Conservation (phyloP, 2,888 invertebrate genomes). For the Heteromyza rotundicornis region DNA sequence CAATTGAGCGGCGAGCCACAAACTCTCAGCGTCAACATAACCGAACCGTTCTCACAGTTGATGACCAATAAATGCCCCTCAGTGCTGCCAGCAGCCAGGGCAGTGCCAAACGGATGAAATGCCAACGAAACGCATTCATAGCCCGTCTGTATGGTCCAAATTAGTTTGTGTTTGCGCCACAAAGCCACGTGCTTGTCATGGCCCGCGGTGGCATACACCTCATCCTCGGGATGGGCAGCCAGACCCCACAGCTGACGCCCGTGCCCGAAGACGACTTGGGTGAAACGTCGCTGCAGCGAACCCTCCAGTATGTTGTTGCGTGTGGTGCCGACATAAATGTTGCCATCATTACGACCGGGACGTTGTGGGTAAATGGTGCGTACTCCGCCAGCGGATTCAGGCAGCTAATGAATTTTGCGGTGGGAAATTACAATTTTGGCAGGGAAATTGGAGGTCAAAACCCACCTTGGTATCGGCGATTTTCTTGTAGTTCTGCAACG, state of each 20-base stretch:
- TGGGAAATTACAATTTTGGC: background rate
- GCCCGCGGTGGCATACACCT: slow-evolving; percentile 90
- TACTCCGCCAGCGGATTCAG: slow-evolving; percentile 87
- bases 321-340: slow-evolving; percentile 89
- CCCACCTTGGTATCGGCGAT: slow-evolving; percentile 86
- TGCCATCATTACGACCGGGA: slow-evolving; percentile 86
- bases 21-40: slow-evolving; percentile 83
- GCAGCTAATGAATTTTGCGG: slow-evolving; percentile 69
- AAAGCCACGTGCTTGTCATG: slow-evolving; percentile 89
- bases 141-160: slow-evolving; percentile 87
- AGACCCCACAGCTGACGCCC: slow-evolving; percentile 86
- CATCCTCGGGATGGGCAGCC: slow-evolving; percentile 88
- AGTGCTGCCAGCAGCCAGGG: slow-evolving; percentile 86
- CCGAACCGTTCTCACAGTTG: slow-evolving; percentile 85
- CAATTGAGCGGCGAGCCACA: slow-evolving; percentile 88
- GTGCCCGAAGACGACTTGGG: slow-evolving; percentile 87
- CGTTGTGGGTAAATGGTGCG: slow-evolving; percentile 88
- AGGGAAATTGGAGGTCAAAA: background rate
- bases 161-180: slow-evolving; percentile 87
- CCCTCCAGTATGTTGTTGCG: slow-evolving; percentile 90
- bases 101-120: slow-evolving; percentile 87
- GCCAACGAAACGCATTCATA: slow-evolving; percentile 88
- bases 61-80: slow-evolving; percentile 87
- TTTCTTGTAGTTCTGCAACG: slow-evolving; percentile 85
- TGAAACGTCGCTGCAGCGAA: slow-evolving; percentile 86